phyloP scores from a whole-genome alignment of 2,113 vertebrate genomes.

The Semicossyphus pulcher region DNA sequence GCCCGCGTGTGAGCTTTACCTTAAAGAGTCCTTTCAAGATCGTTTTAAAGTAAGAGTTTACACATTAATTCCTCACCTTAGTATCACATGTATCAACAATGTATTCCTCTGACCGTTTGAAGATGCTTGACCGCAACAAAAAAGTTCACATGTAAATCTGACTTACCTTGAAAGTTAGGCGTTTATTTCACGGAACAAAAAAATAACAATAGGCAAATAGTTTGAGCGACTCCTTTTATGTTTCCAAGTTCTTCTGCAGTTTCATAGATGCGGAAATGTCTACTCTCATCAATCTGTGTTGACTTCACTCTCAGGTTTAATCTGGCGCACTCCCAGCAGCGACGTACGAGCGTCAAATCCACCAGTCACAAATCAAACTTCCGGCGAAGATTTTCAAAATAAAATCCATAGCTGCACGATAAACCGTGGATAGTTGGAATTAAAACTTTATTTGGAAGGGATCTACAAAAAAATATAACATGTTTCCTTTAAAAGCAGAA shows the following conservation, averaged over 20 bases:
- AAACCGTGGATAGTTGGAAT: no score
- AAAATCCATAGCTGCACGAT: neutral
- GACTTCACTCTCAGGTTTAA: neutral
- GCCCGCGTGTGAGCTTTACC: neutral
- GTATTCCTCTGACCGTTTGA: no score
- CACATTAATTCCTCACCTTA: neutral
- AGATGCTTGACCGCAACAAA: neutral
- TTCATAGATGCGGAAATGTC: neutral
- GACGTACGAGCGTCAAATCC: neutral
- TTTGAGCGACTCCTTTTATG: neutral
- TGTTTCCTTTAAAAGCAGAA: neutral
- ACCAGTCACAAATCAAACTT: neutral
- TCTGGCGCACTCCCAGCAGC: neutral
- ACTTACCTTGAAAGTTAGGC: conserved; percentile 20
- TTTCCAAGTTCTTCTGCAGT: neutral
- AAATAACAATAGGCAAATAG: neutral
- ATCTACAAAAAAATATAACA: neutral
- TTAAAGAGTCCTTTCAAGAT: no score
- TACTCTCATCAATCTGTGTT: neutral
- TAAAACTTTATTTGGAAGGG: conserved; percentile 2
- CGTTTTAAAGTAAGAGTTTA: no score
- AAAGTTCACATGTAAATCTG: neutral
- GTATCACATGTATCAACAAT: neutral
- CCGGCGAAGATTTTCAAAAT: conserved; percentile 45
- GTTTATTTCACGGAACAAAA: neutral